Evolutionary conservation across 2,113 vertebrate species (phyloP).

Genomic region (Dasyurus viverrinus): DNA sequence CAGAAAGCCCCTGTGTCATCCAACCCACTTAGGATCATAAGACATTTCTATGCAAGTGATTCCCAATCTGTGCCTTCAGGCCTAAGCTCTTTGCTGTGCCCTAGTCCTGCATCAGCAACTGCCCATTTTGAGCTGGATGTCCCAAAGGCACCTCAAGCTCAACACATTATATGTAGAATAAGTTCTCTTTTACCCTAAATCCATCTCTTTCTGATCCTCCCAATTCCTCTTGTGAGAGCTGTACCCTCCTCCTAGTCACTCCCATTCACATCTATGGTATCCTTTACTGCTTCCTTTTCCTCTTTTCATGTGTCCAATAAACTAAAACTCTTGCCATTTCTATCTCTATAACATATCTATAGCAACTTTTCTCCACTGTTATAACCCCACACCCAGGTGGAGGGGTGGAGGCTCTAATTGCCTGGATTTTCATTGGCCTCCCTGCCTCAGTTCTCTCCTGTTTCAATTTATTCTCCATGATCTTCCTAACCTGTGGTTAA

Average conservation of each 20-base stretch:
- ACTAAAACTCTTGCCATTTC: not conserved
- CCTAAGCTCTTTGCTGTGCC: not conserved
- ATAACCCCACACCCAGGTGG: not conserved
- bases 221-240: not conserved
- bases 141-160: not conserved
- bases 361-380: not conserved
- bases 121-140: not conserved
- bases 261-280: not conserved
- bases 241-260: not conserved
- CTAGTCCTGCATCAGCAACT: not conserved
- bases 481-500: not conserved
- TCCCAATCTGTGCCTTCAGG: not conserved
- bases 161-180: not conserved
- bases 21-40: not conserved
- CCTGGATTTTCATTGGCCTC: not conserved
- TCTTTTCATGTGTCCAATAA: not conserved
- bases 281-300: not conserved
- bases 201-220: not conserved
- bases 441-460: not conserved
- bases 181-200: not conserved
- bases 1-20: not conserved
- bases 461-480: not conserved
- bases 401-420: not conserved
- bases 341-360: not conserved
- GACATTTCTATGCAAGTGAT: not conserved